phyloP scores from a whole-genome alignment of 2,113 vertebrate species.

The Nibea coibor region DNA sequence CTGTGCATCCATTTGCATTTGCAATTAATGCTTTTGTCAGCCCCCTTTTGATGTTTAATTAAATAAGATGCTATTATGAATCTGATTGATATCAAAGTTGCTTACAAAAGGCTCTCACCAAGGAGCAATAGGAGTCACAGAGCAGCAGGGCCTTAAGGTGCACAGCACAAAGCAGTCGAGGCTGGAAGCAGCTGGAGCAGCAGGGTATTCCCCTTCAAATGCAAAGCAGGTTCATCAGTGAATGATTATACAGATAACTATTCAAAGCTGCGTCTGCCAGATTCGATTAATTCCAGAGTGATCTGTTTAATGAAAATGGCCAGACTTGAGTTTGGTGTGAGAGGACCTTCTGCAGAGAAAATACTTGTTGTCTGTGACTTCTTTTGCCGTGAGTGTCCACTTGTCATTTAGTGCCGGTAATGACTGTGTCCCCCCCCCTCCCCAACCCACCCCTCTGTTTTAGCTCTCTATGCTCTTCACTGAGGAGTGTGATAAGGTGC shows the following conservation, averaged over 20 bases:
- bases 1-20: constrained; percentile 69
- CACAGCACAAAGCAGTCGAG: constrained; percentile 10
- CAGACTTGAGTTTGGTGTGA: background rate
- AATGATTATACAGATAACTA: constrained; percentile 24
- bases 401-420: background rate
- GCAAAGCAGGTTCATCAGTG: constrained; percentile 34
- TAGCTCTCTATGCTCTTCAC: constrained; percentile 99
- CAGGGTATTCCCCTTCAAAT: constrained; percentile 24
- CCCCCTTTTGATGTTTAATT: constrained; percentile 74
- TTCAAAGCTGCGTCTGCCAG: background rate
- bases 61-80: constrained; percentile 63
- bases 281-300: background rate
- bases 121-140: constrained; percentile 18
- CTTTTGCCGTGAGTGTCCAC: background rate
- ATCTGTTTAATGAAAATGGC: background rate
- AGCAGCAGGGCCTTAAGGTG: constrained; percentile 35
- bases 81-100: constrained; percentile 64
- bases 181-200: constrained; percentile 15
- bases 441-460: constrained; percentile 33
- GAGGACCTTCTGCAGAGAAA: background rate
- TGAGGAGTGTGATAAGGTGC: constrained; percentile 97
- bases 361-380: background rate
- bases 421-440: constrained; percentile 14
- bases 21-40: constrained; percentile 68
- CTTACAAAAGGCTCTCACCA: constrained; percentile 49